Evolutionary conservation across 2,113 vertebrate species (phyloP), one percentile per base, ranked within the genome.

Genomic region (Rhea americana): DNA sequence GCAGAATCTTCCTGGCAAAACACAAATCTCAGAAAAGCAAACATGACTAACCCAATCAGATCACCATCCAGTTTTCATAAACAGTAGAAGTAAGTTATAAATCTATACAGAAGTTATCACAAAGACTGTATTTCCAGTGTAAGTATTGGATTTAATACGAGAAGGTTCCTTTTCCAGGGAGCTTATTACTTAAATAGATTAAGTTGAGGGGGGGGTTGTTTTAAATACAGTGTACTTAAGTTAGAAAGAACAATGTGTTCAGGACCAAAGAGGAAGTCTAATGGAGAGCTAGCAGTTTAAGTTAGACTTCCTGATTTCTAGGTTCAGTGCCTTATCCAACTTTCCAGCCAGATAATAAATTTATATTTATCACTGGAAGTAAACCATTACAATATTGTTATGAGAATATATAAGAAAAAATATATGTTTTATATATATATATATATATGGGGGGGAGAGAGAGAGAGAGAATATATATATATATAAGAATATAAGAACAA

Each of bases 221-320:
- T 13, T 4, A 45, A 76, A 53, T 18, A 19, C 19, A 91, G 41
- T 19, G n/a, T 39, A 78, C 35, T 37, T 19, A 65, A 87, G n/a
- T 68, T 48, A 74, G 53, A 68, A 55, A 89, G 93, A 91, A 94
- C 79, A 91, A 77, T 58, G 26, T 43, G 59, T 41, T 45, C 82
- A 35, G 67, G 67, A 35, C 7, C 37, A 24, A 45, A 68, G 66
- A 82, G 85, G 93, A 85, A 89, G 82, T 73, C 76, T 62, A 82
- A 80, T 25, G 51, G 56, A 82, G 79, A 71, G 51, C 28, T 56
- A 80, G 80, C 85, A 81, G 74, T 63, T 39, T 7, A 90, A 82
- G 47, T 84, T 51, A 67, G 24, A 61, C 87, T 92, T 93, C 85
- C 85, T 65, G 74, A 91, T 87, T 85, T 92, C 91, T 73, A 93